A percentile compares a stretch with the other conserved stretches of the same genome.
phyloP scores from a whole-genome alignment of 37 sponge, comb jelly and placozoan genomes.

The Ianthella basta region DNA sequence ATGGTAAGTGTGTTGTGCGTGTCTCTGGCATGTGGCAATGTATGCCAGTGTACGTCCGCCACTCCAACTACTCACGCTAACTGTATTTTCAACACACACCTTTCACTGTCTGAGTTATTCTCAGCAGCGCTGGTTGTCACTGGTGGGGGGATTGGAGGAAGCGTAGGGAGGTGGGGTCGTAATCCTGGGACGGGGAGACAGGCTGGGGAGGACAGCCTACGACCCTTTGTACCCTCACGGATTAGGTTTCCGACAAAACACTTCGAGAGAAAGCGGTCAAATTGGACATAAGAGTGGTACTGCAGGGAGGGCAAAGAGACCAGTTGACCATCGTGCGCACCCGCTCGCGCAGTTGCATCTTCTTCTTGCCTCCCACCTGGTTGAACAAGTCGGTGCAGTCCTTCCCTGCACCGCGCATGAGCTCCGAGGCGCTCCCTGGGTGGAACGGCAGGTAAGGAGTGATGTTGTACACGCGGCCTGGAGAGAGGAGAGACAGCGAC shows the following conservation, averaged over 20 bases:
- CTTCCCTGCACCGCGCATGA: constrained; percentile 91
- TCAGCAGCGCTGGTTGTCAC: background rate
- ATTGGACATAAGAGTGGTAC: constrained; percentile 17
- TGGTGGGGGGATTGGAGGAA: background rate
- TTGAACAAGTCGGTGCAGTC: constrained; percentile 93
- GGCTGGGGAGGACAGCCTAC: background rate
- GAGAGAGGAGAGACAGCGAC: background rate
- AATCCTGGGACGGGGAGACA: background rate
- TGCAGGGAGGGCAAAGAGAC: constrained; percentile 39
- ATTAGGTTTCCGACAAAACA: constrained; percentile 14
- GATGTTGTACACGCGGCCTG: constrained; percentile 93
- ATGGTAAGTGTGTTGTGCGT: too few species aligned
- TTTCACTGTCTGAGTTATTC: too few species aligned
- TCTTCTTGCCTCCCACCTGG: constrained; percentile 48
- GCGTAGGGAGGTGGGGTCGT: background rate
- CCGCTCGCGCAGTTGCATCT: background rate
- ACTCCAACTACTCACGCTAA: too few species aligned
- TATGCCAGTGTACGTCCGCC: too few species aligned
- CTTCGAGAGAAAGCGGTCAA: background rate
- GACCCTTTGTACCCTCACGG: background rate
- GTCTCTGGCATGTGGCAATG: too few species aligned
- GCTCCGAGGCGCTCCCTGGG: constrained; percentile 90
- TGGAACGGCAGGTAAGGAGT: constrained; percentile 90
- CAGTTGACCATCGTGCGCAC: background rate
- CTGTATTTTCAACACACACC: too few species aligned